These are phyloP conservation scores for Chaetodon trifascialis DNA, from an alignment of 2,113 vertebrate genomes.

Conservation along the genomic window DNA sequence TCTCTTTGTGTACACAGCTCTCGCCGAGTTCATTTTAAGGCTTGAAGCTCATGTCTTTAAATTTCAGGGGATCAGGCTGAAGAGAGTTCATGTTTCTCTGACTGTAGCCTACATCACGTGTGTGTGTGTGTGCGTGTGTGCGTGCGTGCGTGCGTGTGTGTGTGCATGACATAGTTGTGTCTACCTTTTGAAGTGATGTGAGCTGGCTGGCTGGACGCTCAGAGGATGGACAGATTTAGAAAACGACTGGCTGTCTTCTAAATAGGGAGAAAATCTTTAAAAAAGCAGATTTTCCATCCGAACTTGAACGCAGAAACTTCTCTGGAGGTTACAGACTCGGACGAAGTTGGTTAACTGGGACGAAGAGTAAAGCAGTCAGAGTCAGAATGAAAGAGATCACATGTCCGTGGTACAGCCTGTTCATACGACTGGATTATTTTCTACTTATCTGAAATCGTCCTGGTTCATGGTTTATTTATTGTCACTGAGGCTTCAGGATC, in stretches of 20 bases:
- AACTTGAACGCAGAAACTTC: constrained; percentile 26
- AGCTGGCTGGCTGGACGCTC: neutral
- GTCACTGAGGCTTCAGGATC: no score
- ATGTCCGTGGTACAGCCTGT: no score
- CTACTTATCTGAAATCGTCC: no score
- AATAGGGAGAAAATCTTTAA: constrained; percentile 24
- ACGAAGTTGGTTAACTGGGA: constrained; percentile 14
- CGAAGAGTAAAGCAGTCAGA: neutral
- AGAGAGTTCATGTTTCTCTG: neutral
- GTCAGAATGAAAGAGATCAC: neutral
- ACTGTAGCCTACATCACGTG: neutral
- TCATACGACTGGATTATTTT: no score
- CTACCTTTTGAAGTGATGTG: constrained; percentile 22
- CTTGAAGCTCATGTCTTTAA: neutral
- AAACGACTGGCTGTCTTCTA: constrained; percentile 34
- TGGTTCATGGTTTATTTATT: no score
- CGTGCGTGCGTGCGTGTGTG: neutral
- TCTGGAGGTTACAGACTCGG: constrained; percentile 19
- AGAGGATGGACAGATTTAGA: constrained; percentile 52
- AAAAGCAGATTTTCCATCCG: constrained; percentile 30
- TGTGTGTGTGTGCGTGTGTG: neutral
- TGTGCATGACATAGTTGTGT: constrained; percentile 14
- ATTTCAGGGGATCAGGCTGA: neutral
- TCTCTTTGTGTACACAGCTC: neutral
- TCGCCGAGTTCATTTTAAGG: neutral